Base-by-base conservation (phyloP, 2,888 invertebrate genomes). In the Margaritifera margaritifera region DNA sequence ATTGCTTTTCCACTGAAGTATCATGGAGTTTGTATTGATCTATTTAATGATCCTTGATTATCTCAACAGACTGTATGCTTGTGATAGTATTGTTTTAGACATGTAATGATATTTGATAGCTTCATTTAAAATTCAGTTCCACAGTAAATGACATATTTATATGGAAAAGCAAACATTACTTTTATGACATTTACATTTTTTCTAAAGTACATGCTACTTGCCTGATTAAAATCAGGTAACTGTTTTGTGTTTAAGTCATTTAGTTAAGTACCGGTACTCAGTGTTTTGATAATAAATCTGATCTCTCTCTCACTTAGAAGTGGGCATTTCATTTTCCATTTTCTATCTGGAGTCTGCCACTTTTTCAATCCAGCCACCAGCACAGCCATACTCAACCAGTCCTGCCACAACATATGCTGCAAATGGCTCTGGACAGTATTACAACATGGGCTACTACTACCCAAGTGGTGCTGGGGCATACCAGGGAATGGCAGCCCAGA, bases 361-460 rank as follows among this genome's bases (percentile, higher is more conserved):
- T 42, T 42, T 42, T 42, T 42, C 42, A 42, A 42, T 42, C 42
- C 42, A 42, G 42, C 42, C 42, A 42, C 65, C 72, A 70, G 56
- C 69, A 72, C 71, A 77, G 66, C 76, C 76, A 61, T 76, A 62
- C 66, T 77, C 72, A 60, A 65, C 71, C 52, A 66, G 68, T 63
- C 74, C 72, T 53, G 76, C 73, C 53, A 63, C 64, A 53, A 66
- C 79, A 6, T 81, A 79, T 60, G 79, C 42, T 42, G 79, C 18
- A 11, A 42, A 42, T 15, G 42, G 42, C 15, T 42, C 42, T 15
- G 42, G 42, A 42, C 81, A 80, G 71, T 83, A 79, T 70, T 86
- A 84, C 73, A 84, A 83, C 68, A 84, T 86, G 82, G 84, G 80
- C 24, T 71, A 76, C 27, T 78, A 77, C 59, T 81, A 80, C 67